Evolutionary conservation across 2,113 vertebrate genomes (phyloP).

Genomic region (Mirounga angustirostris): DNA sequence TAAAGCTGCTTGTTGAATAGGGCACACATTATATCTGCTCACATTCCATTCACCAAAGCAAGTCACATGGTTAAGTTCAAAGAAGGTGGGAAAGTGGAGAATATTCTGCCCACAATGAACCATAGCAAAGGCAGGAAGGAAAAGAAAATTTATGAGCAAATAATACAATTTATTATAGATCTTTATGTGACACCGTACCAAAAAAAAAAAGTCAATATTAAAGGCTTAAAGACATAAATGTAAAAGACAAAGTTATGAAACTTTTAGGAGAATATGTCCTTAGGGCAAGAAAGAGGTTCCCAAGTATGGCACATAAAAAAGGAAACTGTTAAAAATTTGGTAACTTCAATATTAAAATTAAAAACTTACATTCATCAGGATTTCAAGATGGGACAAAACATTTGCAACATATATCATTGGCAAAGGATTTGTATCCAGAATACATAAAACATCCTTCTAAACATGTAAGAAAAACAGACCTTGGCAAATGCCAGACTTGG

Average conservation of each 20-base stretch:
- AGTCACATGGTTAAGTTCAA: neutral
- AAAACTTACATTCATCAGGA: neutral
- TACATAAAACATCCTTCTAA: neutral
- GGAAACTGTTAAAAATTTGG: neutral
- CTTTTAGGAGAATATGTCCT: neutral
- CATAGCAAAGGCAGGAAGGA: neutral
- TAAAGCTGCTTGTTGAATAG: neutral
- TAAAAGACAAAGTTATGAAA: constrained; percentile 1
- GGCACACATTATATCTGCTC: neutral
- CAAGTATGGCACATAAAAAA: neutral
- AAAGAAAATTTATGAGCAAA: neutral
- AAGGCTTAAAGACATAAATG: neutral
- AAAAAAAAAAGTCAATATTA: neutral
- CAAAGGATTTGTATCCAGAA: neutral
- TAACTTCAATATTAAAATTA: neutral
- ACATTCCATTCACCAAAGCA: neutral
- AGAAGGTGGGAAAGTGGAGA: neutral
- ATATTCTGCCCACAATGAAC: neutral
- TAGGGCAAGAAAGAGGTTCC: neutral
- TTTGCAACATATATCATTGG: neutral
- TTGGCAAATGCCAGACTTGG: neutral
- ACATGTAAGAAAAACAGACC: neutral
- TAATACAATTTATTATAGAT: neutral
- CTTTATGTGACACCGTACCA: neutral
- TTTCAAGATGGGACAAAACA: neutral